Evolutionary conservation across 2,113 vertebrate species (phyloP).

Genomic region (Prunella fulvescens): DNA sequence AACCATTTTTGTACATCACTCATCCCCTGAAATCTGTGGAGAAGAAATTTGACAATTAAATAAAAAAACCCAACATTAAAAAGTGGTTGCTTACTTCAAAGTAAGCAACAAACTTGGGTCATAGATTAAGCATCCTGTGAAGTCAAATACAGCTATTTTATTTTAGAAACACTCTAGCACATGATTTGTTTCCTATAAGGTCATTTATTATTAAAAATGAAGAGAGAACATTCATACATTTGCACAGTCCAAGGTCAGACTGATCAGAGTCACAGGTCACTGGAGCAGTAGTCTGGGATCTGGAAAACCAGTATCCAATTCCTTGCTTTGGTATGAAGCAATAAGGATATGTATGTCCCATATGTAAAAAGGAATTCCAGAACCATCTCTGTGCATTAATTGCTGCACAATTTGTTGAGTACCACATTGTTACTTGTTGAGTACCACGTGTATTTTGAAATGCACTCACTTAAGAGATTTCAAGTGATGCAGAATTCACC

Average conservation of each 20-base stretch:
- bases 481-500: neutral
- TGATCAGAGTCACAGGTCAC: slow-evolving; percentile 1
- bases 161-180: slow-evolving; percentile 12
- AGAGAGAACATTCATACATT: neutral
- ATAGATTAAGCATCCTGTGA: neutral
- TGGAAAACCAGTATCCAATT: neutral
- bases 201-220: slow-evolving; percentile 21
- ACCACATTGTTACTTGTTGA: accelerated
- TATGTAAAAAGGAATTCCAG: neutral
- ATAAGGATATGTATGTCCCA: neutral
- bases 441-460: neutral
- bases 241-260: neutral
- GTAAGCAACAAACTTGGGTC: neutral
- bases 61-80: neutral
- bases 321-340: neutral
- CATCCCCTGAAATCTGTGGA: neutral
- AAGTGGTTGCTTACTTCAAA: neutral
- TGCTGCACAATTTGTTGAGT: neutral
- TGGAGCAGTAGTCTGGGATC: neutral
- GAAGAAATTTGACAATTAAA: neutral
- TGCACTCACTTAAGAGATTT: neutral
- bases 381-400: neutral
- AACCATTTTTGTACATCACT: neutral
- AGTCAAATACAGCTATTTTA: neutral
- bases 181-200: neutral